Percentiles rank a stretch among this genome's conserved stretches.
Evolutionary conservation across 2,113 vertebrate species (phyloP).

Genomic region (Zapornia atra): DNA sequence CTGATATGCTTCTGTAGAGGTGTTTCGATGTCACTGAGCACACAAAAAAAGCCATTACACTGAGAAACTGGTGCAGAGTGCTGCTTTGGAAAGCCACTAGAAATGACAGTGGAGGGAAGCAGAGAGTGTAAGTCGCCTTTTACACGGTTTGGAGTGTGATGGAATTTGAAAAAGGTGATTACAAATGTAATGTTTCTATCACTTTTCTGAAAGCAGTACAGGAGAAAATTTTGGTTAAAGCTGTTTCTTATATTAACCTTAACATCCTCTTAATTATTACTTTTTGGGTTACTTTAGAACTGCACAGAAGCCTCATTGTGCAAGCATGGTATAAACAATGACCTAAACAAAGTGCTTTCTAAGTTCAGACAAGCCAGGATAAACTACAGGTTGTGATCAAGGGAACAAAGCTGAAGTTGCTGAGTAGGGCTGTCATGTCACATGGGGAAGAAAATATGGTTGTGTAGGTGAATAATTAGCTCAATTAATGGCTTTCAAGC

Average conservation of each 20-base stretch:
- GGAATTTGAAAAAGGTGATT: not conserved
- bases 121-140: not conserved
- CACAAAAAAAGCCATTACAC: not conserved
- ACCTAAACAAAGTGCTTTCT: not conserved
- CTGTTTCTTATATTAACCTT: not conserved
- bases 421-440: not conserved
- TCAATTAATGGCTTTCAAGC: not conserved
- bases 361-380: not conserved
- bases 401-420: not conserved
- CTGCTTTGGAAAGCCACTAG: not conserved
- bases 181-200: not conserved
- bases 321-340: not conserved
- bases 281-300: not conserved
- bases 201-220: not conserved
- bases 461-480: not conserved
- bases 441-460: not conserved
- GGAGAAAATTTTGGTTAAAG: not conserved
- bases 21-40: not conserved
- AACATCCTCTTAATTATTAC: not conserved
- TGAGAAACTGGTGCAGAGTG: not conserved
- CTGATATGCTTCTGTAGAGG: not conserved
- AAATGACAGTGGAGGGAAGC: not conserved
- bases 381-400: not conserved
- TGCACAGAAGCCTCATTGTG: not conserved
- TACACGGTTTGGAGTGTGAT: not conserved